phyloP scores from a whole-genome alignment of 2,888 invertebrate genomes.

The Eilema caniola region DNA sequence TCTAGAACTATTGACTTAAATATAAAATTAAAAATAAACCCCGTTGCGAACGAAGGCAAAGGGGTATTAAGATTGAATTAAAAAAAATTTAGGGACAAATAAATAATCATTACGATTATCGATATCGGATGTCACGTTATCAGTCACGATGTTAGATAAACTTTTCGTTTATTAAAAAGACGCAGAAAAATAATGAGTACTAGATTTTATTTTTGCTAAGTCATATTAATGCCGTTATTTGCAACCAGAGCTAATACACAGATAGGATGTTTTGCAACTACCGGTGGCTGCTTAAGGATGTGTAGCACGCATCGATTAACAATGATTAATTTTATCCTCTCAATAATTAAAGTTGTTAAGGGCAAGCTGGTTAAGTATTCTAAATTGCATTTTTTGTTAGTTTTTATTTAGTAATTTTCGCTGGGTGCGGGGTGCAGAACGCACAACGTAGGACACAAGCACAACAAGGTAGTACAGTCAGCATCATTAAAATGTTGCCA shows the following conservation, averaged over 20 bases:
- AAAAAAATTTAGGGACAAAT: background rate
- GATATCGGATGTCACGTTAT: slow-evolving; percentile 5
- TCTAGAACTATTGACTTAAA: too few species aligned
- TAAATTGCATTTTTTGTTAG: too few species aligned
- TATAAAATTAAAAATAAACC: background rate
- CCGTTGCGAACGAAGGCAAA: background rate
- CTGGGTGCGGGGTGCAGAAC: too few species aligned
- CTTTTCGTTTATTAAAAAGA: background rate
- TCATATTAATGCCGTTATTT: background rate
- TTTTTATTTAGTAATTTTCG: too few species aligned
- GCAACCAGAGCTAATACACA: background rate
- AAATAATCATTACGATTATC: slow-evolving; percentile 2
- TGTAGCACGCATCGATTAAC: background rate
- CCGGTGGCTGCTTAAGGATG: background rate
- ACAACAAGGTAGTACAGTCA: too few species aligned
- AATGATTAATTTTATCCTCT: background rate
- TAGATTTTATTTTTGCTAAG: background rate
- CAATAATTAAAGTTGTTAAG: background rate
- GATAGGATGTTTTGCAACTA: slow-evolving; percentile 1
- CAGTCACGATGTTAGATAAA: background rate
- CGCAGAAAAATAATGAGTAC: background rate
- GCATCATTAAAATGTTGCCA: too few species aligned
- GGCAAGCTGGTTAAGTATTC: background rate
- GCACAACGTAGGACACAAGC: too few species aligned
- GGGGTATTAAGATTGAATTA: slow-evolving; percentile 3